Base-by-base conservation (phyloP, 2,797 vertebrate species). In the Neoniphon sammara region DNA sequence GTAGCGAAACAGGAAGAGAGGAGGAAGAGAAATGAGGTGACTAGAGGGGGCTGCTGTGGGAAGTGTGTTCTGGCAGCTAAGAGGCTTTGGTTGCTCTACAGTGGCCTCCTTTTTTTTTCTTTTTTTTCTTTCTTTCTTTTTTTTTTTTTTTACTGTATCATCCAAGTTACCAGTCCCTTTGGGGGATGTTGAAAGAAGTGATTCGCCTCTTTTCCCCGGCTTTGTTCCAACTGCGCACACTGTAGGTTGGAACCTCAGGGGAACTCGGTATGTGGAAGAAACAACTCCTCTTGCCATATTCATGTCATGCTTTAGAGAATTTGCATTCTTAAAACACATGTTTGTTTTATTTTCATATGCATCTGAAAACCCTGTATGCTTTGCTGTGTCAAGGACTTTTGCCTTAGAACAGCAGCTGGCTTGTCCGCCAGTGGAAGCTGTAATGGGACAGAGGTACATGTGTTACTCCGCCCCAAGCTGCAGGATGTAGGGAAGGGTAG, bases 141-240 rank as follows among this genome's bases (percentile, higher is more conserved):
- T 58, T 50, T 66, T 46, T 54, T 31, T 42, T 55, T 74, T 25
- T 62, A 59, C 73, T 64, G 61, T 72, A 80, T 73, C 61, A 65
- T 76, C 72, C 75, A 77, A 75, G 83, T 66, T 68, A 55, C 31
- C 50, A 7, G 39, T 77, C 77, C 82, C 82, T 30, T 10, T 63
- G 84, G 90, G 81, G 30, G 67, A 6, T 62, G 76, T 75, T 79
- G 73, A 77, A 85, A 75, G 80, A 76, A 83, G 71, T 64, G 66
- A 83, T 90, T 74, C 80, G 55, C 78, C 68, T 88, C 66, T 75
- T 78, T 69, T 82, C 47, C 68, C 57, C 21, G 6, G 44, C 73
- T 86, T 84, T 88, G 76, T 87, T 84, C 73, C 69, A 69, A 67
- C 46, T 9, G n/a, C 52, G 57, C 59, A 72, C 11, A 36, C 78